Conservation (phyloP, 2,113 vertebrate genomes). For the Takifugu flavidus region DNA sequence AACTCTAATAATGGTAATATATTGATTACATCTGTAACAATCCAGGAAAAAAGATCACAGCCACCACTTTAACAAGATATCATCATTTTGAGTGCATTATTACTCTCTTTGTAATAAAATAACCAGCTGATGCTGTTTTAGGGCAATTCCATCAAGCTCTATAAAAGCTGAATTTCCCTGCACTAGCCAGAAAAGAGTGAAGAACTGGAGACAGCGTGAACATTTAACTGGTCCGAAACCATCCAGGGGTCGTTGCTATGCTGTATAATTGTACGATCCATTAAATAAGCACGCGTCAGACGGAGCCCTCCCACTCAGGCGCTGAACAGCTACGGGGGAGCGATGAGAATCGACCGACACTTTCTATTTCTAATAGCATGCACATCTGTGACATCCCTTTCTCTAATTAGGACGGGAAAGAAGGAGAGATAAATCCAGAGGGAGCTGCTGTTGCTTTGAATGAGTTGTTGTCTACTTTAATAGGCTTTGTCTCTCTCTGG, state of each 20-base stretch:
- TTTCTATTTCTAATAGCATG: constrained; percentile 66
- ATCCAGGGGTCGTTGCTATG: constrained; percentile 30
- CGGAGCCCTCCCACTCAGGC: constrained; percentile 39
- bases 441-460: constrained; percentile 54
- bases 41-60: no score
- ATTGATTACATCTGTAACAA: no score
- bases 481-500: constrained; percentile 35
- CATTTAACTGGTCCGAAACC: background rate
- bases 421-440: constrained; percentile 52
- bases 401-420: constrained; percentile 54
- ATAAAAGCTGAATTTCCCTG: no score
- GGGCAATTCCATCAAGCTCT: no score
- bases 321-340: constrained; percentile 55
- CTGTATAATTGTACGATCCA: constrained; percentile 58
- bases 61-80: no score
- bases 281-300: constrained; percentile 61
- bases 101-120: no score
- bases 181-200: no score
- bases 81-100: no score
- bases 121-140: no score
- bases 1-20: no score
- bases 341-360: constrained; percentile 66
- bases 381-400: constrained; percentile 58
- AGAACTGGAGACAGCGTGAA: background rate
- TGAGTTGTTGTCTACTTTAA: constrained; percentile 57